Conservation (phyloP, 2,113 vertebrate species). For the Hepsetus odoe region DNA sequence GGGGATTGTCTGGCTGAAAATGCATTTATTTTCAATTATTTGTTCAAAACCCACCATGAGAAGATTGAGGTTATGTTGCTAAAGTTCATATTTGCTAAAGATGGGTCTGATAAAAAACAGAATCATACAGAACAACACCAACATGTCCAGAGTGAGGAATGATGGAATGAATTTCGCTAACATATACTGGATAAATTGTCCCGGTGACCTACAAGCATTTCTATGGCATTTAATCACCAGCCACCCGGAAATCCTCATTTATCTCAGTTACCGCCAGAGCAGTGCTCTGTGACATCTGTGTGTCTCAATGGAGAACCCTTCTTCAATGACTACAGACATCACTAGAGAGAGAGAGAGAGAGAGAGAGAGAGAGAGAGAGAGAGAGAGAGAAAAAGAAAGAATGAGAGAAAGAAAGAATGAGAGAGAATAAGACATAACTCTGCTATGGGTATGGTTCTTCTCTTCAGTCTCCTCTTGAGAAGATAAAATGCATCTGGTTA, state of each 20-base stretch:
- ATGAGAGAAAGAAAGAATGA: no score
- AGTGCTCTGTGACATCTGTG: background rate
- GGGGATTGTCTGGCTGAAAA: background rate
- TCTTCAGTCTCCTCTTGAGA: no score
- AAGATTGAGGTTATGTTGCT: background rate
- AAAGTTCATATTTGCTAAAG: background rate
- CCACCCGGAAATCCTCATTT: background rate
- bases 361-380: no score
- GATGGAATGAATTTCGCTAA: no score
- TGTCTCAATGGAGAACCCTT: conserved; percentile 39
- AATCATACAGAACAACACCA: background rate
- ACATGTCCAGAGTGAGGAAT: no score
- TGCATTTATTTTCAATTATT: background rate
- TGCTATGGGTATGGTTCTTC: no score
- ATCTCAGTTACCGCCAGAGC: conserved; percentile 10
- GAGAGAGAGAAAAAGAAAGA: no score
- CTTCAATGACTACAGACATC: background rate
- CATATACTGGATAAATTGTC: background rate
- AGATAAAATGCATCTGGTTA: no score
- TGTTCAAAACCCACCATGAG: background rate
- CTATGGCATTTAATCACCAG: background rate
- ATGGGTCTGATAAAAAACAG: background rate
- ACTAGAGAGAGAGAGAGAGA: background rate
- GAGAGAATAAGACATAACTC: no score
- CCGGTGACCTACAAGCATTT: background rate